Evolutionary conservation across 2,797 vertebrate species (phyloP).

Genomic region (Novumbra hubbsi): DNA sequence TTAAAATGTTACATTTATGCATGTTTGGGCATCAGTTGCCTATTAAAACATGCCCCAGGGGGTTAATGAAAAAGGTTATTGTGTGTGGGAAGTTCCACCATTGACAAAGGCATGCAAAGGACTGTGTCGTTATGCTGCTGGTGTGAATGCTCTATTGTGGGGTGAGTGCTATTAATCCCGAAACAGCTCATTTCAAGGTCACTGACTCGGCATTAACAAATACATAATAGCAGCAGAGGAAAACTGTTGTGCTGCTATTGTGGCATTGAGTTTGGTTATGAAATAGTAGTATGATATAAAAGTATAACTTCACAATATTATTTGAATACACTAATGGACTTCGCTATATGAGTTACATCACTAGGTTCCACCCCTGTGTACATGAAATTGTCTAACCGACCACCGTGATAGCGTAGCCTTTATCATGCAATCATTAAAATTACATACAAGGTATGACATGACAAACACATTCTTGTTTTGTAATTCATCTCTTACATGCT

Average conservation of each 20-base stretch:
- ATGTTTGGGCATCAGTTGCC: neutral
- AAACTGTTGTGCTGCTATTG: neutral
- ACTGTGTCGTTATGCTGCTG: neutral
- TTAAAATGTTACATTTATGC: neutral
- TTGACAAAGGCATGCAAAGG: neutral
- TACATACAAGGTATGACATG: neutral
- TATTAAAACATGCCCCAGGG: neutral
- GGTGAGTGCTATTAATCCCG: neutral
- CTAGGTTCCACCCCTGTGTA: neutral
- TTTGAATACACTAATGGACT: slow-evolving; percentile 30
- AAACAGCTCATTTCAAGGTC: neutral
- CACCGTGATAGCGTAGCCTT: neutral
- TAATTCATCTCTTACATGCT: neutral
- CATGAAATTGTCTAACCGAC: neutral
- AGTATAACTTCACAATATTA: neutral
- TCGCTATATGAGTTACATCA: neutral
- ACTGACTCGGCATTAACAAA: slow-evolving; percentile 4
- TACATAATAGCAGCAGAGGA: neutral
- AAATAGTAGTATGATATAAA: neutral
- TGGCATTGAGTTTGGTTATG: neutral
- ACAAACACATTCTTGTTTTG: neutral
- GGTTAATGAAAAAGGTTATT: slow-evolving; percentile 1
- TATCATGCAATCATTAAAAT: neutral
- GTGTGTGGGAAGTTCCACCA: neutral
- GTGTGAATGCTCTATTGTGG: neutral